Conservation (phyloP, 2,113 vertebrate species). For the Procavia capensis region DNA sequence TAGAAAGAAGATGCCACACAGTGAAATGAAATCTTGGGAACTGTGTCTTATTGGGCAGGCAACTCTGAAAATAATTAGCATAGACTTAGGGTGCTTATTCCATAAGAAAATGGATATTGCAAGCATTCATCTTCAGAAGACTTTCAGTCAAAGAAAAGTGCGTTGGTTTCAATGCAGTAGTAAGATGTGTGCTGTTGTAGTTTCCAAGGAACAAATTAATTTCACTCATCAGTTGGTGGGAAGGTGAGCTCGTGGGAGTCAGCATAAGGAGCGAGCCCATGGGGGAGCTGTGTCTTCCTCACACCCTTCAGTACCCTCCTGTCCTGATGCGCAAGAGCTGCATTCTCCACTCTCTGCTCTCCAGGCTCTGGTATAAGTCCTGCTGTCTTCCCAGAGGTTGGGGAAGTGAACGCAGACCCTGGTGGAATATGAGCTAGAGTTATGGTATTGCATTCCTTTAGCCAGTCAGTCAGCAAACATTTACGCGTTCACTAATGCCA, state of each 20-base stretch:
- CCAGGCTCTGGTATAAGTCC: background rate
- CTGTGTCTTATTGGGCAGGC: background rate
- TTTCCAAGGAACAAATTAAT: background rate
- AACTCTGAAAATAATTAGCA: background rate
- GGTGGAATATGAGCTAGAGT: background rate
- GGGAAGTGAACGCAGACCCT: background rate
- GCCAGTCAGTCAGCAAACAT: background rate
- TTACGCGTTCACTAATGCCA: background rate
- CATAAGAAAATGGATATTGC: background rate
- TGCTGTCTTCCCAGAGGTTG: background rate
- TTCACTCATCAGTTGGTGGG: accelerated
- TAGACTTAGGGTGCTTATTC: background rate
- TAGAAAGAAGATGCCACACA: background rate
- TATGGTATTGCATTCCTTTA: background rate
- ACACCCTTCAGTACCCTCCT: background rate
- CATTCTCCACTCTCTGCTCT: no score
- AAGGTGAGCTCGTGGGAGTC: background rate
- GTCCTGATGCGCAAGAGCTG: background rate
- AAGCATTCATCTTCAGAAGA: background rate
- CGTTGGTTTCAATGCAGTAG: background rate
- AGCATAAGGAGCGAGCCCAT: background rate
- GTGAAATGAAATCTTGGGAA: background rate
- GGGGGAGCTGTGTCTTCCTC: background rate
- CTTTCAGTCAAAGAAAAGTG: background rate
- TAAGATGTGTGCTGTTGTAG: background rate